Conservation (phyloP, 2,113 vertebrate genomes). For the Leptocoma aspasia region DNA sequence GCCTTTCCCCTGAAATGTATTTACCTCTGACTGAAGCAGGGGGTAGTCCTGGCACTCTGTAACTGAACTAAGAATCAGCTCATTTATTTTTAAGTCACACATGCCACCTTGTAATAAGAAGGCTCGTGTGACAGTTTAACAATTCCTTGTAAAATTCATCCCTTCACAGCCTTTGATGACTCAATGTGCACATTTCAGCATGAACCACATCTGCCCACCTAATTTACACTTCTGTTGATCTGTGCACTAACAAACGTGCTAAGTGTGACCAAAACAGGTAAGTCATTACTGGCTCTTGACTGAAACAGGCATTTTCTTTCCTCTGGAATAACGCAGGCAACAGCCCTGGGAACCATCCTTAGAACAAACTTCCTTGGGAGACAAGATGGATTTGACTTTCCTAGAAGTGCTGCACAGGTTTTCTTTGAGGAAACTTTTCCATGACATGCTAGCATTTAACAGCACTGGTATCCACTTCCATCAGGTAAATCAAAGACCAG, state of each 20-base stretch:
- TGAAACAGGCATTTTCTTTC: not conserved
- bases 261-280: not conserved
- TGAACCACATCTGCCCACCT: not conserved
- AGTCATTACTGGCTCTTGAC: not conserved
- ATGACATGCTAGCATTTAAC: not conserved
- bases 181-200: not conserved
- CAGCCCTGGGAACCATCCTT: not conserved
- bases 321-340: not conserved
- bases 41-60: not conserved
- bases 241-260: not conserved
- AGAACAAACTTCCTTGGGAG: not conserved
- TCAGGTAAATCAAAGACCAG: not conserved
- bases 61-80: not conserved
- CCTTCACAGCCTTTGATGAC: not conserved
- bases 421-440: not conserved
- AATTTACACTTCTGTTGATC: not conserved
- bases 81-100: not conserved
- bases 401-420: not conserved
- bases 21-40: not conserved
- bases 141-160: not conserved
- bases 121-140: not conserved
- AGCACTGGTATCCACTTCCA: not conserved
- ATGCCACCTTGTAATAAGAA: not conserved
- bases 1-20: not conserved
- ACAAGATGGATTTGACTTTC: not conserved